These are phyloP conservation scores for Numenius phaeopus DNA, from an alignment of 2,797 vertebrate species.

Conservation along the genomic window DNA sequence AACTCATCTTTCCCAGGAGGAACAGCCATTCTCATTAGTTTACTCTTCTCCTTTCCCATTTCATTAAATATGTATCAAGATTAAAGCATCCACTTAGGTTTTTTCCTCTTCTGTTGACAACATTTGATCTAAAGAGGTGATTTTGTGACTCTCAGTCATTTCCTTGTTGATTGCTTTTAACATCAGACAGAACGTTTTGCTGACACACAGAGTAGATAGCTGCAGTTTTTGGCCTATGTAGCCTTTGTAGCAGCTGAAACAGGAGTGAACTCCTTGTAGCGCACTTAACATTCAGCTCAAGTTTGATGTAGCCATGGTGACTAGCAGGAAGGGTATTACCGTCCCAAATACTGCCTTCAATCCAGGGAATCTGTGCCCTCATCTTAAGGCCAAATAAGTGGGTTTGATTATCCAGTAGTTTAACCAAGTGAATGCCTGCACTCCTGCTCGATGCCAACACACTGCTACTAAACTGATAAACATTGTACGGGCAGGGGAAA, in stretches of 20 bases:
- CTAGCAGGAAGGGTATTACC: conserved; percentile 32
- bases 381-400: background rate
- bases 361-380: background rate
- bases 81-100: conserved; percentile 13
- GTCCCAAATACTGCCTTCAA: conserved; percentile 23
- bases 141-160: background rate
- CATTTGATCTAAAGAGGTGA: conserved; percentile 1
- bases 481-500: background rate
- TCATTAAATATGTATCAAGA: conserved; percentile 51
- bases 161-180: conserved; percentile 23
- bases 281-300: conserved; percentile 53
- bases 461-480: background rate
- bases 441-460: background rate
- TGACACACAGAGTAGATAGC: background rate
- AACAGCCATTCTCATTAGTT: background rate
- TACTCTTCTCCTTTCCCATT: background rate
- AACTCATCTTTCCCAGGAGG: background rate
- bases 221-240: background rate
- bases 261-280: conserved; percentile 13
- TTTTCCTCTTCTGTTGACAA: background rate
- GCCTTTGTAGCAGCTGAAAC: background rate
- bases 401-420: background rate
- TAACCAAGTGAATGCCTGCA: background rate
- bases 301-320: conserved; percentile 56
- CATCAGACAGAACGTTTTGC: background rate